Conservation (phyloP, 2,113 vertebrate genomes). For the Rhabdomys dilectus region DNA sequence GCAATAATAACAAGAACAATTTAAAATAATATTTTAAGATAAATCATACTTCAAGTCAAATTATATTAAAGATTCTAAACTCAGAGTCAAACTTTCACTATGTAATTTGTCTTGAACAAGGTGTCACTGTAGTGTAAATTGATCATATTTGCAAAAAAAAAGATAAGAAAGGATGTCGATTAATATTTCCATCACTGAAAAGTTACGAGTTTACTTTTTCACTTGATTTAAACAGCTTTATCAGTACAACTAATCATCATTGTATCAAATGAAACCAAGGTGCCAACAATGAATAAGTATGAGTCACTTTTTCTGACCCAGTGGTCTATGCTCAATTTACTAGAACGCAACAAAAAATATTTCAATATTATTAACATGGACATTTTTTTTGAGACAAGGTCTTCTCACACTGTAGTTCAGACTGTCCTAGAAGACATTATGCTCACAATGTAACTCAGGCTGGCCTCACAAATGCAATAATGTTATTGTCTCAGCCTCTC, state of each 20-base stretch:
- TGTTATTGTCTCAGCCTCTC: not conserved
- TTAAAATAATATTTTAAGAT: not conserved
- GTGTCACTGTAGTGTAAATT: not conserved
- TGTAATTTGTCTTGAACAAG: not conserved
- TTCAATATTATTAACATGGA: not conserved
- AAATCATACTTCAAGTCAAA: not conserved
- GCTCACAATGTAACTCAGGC: not conserved
- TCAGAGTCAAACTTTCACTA: not conserved
- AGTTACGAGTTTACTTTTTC: not conserved
- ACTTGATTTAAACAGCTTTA: not conserved
- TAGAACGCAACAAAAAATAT: not conserved
- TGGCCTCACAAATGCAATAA: not conserved
- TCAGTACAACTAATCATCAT: not conserved
- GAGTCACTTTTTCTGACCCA: not conserved
- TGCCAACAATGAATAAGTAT: not conserved
- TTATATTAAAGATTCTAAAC: not conserved
- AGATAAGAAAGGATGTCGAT: not conserved
- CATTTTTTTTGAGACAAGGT: not conserved
- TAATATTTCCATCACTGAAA: not conserved
- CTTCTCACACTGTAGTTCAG: not conserved
- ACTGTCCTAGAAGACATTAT: not conserved
- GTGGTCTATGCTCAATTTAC: not conserved
- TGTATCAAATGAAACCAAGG: not conserved
- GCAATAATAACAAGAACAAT: not conserved
- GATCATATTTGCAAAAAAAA: not conserved